A percentile compares a stretch with the other conserved stretches of the same genome.
phyloP scores from a whole-genome alignment of 1,140 invertebrate species.

The Pseudomyrmex pallidus region DNA sequence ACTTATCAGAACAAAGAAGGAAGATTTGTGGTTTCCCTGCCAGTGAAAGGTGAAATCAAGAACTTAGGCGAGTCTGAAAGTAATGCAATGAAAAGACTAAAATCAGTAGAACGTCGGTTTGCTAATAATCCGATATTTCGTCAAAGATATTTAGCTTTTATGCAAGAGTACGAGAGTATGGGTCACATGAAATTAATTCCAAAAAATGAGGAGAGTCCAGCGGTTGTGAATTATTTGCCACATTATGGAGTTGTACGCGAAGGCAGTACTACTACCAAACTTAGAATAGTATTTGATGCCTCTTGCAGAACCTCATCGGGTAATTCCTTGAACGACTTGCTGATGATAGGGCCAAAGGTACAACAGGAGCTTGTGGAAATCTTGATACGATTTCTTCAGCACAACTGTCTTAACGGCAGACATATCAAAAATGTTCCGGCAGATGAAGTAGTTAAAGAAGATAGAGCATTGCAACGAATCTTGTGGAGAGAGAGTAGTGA shows the following conservation, averaged over 20 bases:
- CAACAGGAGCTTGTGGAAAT: neutral
- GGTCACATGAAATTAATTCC: slow-evolving; percentile 66
- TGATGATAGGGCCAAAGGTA: neutral
- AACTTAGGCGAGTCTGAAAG: neutral
- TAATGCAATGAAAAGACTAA: slow-evolving; percentile 19
- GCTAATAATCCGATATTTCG: slow-evolving; percentile 36
- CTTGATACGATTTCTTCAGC: neutral
- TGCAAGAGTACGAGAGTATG: slow-evolving; percentile 64
- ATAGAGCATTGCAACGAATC: slow-evolving; percentile 75
- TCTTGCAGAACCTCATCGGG: neutral
- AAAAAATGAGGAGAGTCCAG: slow-evolving; percentile 56
- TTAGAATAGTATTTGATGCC: slow-evolving; percentile 77
- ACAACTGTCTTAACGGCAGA: slow-evolving; percentile 2
- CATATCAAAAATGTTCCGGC: neutral
- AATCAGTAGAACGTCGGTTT: slow-evolving; percentile 51
- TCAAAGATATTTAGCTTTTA: slow-evolving; percentile 62
- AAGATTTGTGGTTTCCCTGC: slow-evolving; percentile 15
- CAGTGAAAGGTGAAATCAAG: neutral
- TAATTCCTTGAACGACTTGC: neutral
- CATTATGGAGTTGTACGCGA: slow-evolving; percentile 5
- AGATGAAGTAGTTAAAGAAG: slow-evolving; percentile 57
- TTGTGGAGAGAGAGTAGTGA: slow-evolving; percentile 70
- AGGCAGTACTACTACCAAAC: slow-evolving; percentile 57
- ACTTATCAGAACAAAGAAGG: neutral
- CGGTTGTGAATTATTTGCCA: neutral